Base-by-base conservation (phyloP, 2,797 vertebrate genomes). In the Arrhamphus sclerolepis region DNA sequence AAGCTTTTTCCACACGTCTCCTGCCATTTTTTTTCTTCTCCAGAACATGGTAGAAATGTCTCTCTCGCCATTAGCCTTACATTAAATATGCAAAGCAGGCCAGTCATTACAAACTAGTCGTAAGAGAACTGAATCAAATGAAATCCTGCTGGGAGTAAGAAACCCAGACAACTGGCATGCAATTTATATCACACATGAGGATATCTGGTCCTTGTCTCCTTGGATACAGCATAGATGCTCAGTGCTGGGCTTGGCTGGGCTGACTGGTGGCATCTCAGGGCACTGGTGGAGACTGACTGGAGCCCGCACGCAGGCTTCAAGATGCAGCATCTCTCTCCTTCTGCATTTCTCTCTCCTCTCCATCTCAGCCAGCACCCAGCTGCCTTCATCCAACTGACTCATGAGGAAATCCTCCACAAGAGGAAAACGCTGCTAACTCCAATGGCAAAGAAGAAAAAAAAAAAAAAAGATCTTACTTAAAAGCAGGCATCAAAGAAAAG, bases 51-150 rank as follows among this genome's bases (percentile, higher is more conserved):
- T 50, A 56, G 67, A 76, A 64, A 50, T 64, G 70, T 83, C 80
- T 83, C 71, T 51, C 76, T 62, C 81, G 66, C 77, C 84, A 80
- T 87, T 86, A 85, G 68, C 80, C 68, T 72, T 60, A 78, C 74
- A 90, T 90, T 83, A 88, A 84, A 80, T 82, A 91, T 90, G 87
- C 88, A 90, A 91, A 89, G 66, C 77, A 89, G 86, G 78, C 81
- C 74, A 71, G 81, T 81, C 74, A 86, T 83, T 81, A 72, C 54
- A 83, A 84, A 82, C 31, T 19, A 73, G 60, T 72, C 51, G 42
- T 56, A 66, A 78, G 20, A 29, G 48, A 69, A 75, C 56, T 78
- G 70, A 60, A 53, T 54, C 65, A 70, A 81, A 77, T 50, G 79
- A 52, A 80, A 88, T 86, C 82, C 85, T 66, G 52, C 66, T 56